Evolutionary conservation across 2,113 vertebrate genomes (phyloP), one percentile per base, ranked within the genome.

Genomic region (Isurus oxyrinchus): DNA sequence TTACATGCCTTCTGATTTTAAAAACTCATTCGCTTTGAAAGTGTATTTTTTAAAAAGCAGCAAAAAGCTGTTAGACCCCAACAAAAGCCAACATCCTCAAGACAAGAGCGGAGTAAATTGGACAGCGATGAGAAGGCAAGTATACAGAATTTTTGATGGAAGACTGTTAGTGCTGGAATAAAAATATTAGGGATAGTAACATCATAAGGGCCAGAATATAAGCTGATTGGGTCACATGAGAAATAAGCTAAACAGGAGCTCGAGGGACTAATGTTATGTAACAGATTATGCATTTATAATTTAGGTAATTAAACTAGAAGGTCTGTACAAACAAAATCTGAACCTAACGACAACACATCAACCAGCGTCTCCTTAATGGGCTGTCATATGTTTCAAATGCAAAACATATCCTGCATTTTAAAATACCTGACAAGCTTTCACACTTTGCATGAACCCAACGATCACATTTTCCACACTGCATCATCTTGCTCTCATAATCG

Each of bases 401-500:
- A 69, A 66, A 44, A 96, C 13, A 61, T 7, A 0, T 5, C 27
- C 59, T 88, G 63, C 53, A 23, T 44, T 86, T 19, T 55, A 49
- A 66, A 49, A 57, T 97, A 99, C 99, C 99, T 97, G 99, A 99
- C 96, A 99, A 98, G 96, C 98, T 99, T 97, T 99, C 99, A 96
- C 99, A 99, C 97, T 99, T 99, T 97, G 99, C 98, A 96, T 99
- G 99, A 93, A 99, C 99, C 99, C 99, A 99, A 97, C 98, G 98
- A 96, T 99, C 98, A 2, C 99, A 99, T 79, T 98, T 98, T 96
- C 98, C 98, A 44, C 99, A 99, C 96, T 99, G 98, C 98, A 99
- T 99, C 98, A 99, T 99, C 98, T 99, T 99, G 97, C 98, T 98
- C 96, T 99, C 99, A 0, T 98, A 98, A 97, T 99, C 99, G 0